Evolutionary conservation across 2,797 vertebrate species (phyloP), one percentile per base, ranked within the genome.

Genomic region (Tiaroga cobitis): DNA sequence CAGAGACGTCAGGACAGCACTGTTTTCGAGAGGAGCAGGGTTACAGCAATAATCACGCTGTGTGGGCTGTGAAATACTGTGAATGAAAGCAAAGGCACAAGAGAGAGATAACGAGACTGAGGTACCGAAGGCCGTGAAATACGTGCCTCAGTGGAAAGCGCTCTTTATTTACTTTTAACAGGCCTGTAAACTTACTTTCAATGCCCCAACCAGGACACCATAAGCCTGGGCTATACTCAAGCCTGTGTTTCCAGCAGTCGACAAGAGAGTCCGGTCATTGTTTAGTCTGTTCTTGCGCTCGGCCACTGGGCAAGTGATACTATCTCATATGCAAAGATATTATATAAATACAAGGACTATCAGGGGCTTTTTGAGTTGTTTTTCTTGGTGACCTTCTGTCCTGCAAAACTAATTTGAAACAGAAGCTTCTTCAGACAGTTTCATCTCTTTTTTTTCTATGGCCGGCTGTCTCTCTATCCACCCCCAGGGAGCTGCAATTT

Each of bases 401-500:
- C 88, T 74, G 90, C 90, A 87, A 87, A 91, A 83, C 90, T 92
- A 93, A 93, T 92, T 84, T 91, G 91, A 94, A 95, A 93, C 93
- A 94, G 92, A 89, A 93, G 91, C 85, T 69, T 77, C 86, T 90
- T 91, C 91, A 93, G 93, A 94, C 92, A 90, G 90, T 92, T 94
- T 92, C 92, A 94, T 95, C 92, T 92, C 86, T 85, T 74, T 87
- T 85, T 84, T 84, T 82, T 83, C 85, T 87, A 39, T 5, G 77
- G 39, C 85, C 49, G 67, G 79, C 90, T 89, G 90, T 92, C 92
- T 91, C 41, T 86, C 86, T 37, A 65, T 84, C 80, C 59, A 77
- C 92, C 93, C 92, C 93, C 37, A 1, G 91, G 92, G 94, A 94
- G 85, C 90, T 19, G 88, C 90, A 92, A 95, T 94, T 95, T 95